Evolutionary conservation across 2,113 vertebrate species (phyloP).

Genomic region (Lepus europaeus): DNA sequence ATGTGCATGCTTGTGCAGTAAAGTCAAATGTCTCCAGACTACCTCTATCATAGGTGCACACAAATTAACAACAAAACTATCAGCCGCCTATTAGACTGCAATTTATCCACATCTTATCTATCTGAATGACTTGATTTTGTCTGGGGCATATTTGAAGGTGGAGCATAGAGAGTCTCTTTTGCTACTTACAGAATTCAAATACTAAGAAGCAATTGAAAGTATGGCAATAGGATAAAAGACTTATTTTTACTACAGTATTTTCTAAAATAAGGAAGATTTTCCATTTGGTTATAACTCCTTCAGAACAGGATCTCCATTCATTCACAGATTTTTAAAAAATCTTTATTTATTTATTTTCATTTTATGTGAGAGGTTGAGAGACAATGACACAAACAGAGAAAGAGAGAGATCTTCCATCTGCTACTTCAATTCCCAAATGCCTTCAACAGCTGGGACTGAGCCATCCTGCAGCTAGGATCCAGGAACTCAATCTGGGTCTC

Average conservation of each 20-base stretch:
- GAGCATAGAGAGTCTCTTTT: neutral
- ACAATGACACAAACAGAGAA: too few species aligned
- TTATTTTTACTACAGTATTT: neutral
- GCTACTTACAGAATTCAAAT: slow-evolving; percentile 2
- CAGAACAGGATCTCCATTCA: neutral
- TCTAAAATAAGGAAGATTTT: neutral
- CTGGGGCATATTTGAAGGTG: neutral
- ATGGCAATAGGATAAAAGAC: neutral
- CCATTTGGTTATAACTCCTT: neutral
- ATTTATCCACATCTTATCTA: neutral
- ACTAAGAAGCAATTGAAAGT: neutral
- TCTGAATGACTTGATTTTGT: neutral
- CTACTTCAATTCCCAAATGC: too few species aligned
- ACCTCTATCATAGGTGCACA: neutral
- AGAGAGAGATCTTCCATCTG: too few species aligned
- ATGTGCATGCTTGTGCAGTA: neutral
- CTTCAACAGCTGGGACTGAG: too few species aligned
- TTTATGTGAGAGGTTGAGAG: too few species aligned
- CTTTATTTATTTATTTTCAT: too few species aligned
- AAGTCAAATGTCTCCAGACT: neutral
- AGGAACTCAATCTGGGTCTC: too few species aligned
- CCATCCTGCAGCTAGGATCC: too few species aligned
- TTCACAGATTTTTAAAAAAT: neutral
- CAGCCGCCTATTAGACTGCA: neutral
- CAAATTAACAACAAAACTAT: neutral